These are phyloP conservation scores for Acestrorhynchus altus DNA, from an alignment of 2,797 vertebrate species.

Conservation along the genomic window DNA sequence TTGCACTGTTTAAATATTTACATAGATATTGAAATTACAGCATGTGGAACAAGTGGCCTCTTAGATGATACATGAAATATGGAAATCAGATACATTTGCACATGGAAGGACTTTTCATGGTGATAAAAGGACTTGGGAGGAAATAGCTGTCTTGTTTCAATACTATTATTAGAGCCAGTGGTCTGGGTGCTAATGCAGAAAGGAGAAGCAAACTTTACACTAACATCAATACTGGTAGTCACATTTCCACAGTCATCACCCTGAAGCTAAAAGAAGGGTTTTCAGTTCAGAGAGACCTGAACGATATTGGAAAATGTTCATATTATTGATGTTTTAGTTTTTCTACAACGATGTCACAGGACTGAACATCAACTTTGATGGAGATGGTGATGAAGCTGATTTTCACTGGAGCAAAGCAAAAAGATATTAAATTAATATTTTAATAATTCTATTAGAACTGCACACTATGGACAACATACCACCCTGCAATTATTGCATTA, in stretches of 20 bases:
- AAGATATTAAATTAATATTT: no score
- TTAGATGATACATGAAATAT: neutral
- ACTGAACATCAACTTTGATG: no score
- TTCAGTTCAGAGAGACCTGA: neutral
- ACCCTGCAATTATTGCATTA: no score
- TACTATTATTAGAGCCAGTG: constrained; percentile 52
- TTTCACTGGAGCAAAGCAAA: no score
- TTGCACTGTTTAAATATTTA: neutral
- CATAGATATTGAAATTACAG: neutral
- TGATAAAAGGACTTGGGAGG: constrained; percentile 18
- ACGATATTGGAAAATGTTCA: neutral
- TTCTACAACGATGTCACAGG: no score
- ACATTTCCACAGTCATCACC: neutral
- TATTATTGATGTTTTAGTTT: neutral
- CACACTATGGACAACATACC: no score
- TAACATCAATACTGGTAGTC: constrained; percentile 4
- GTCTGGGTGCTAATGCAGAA: constrained; percentile 28
- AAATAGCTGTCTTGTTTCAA: constrained; percentile 56
- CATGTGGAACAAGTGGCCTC: neutral
- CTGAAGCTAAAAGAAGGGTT: neutral
- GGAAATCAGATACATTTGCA: neutral
- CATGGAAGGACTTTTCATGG: constrained; percentile 4
- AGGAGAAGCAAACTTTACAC: constrained; percentile 59
- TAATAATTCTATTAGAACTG: no score
- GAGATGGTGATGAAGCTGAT: no score